Percentiles rank a stretch among this genome's conserved stretches.
phyloP scores from a whole-genome alignment of 2,888 invertebrate species.

The Dasysyrphus albostriatus region DNA sequence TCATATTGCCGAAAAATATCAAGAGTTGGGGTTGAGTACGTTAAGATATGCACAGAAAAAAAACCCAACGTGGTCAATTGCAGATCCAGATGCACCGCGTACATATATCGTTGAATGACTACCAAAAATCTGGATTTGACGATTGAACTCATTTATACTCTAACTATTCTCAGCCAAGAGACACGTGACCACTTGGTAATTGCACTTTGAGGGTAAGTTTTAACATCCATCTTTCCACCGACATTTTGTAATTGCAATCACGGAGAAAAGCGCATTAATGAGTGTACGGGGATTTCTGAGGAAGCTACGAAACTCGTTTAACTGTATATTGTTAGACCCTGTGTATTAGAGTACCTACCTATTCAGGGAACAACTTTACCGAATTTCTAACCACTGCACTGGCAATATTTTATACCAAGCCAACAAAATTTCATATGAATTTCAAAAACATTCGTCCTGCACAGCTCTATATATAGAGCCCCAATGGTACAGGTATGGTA shows the following conservation, averaged over 20 bases:
- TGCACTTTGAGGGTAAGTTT: conserved; percentile 40
- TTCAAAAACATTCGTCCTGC: conserved; percentile 29
- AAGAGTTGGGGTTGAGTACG: neutral
- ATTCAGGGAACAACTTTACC: conserved; percentile 19
- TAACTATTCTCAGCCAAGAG: neutral
- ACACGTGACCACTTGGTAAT: conserved; percentile 64
- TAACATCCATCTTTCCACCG: neutral
- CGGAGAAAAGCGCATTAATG: conserved; percentile 29
- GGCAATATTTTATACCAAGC: conserved; percentile 34
- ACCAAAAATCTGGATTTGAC: conserved; percentile 48
- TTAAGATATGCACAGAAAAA: neutral
- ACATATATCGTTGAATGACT: conserved; percentile 16
- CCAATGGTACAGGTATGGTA: conserved; percentile 8
- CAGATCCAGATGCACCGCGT: conserved; percentile 8
- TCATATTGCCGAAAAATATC: neutral
- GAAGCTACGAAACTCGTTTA: neutral
- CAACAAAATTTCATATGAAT: conserved; percentile 61
- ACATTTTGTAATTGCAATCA: conserved; percentile 17
- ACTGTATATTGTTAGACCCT: neutral
- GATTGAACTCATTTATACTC: neutral
- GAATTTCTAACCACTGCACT: conserved; percentile 14
- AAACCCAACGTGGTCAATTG: conserved; percentile 11
- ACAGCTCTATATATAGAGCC: neutral
- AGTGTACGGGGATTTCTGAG: neutral
- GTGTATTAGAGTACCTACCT: neutral